Evolutionary conservation across 2,888 invertebrate genomes (phyloP).

Genomic region (Bellardia bayeri): DNA sequence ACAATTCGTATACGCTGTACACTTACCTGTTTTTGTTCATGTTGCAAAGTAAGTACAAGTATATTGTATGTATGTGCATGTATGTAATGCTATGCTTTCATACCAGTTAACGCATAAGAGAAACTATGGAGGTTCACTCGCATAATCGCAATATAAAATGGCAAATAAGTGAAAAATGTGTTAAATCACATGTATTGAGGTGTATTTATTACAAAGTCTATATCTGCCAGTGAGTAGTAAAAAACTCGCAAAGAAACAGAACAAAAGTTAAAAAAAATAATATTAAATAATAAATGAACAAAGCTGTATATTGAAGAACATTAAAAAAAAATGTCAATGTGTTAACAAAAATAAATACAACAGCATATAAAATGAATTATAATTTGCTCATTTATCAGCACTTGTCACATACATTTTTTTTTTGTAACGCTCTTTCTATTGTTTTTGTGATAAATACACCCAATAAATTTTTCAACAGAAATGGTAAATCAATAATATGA

Average conservation of each 20-base stretch:
- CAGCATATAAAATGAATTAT: conserved; percentile 31
- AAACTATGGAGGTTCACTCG: no score
- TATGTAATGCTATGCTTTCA: conserved; percentile 5
- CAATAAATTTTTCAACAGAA: background rate
- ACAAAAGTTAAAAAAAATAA: background rate
- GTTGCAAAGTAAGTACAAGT: conserved; percentile 16
- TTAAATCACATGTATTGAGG: conserved; percentile 52
- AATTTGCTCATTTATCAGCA: conserved; percentile 51
- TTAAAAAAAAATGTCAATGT: conserved; percentile 32
- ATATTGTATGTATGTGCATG: background rate
- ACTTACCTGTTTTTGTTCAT: conserved; percentile 12
- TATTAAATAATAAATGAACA: background rate
- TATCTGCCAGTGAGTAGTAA: conserved; percentile 25
- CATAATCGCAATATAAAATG: background rate
- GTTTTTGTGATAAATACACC: background rate
- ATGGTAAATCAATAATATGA: conserved; percentile 1
- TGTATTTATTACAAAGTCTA: conserved; percentile 44
- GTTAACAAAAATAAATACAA: conserved; percentile 17
- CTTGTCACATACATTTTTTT: conserved; percentile 13
- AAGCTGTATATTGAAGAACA: background rate
- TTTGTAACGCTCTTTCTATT: background rate
- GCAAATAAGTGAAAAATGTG: conserved; percentile 47
- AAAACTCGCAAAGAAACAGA: conserved; percentile 5
- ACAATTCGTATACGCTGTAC: background rate
- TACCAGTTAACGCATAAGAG: background rate